phyloP scores from a whole-genome alignment of 1,140 invertebrate genomes.

The Drosophila albomicans region DNA sequence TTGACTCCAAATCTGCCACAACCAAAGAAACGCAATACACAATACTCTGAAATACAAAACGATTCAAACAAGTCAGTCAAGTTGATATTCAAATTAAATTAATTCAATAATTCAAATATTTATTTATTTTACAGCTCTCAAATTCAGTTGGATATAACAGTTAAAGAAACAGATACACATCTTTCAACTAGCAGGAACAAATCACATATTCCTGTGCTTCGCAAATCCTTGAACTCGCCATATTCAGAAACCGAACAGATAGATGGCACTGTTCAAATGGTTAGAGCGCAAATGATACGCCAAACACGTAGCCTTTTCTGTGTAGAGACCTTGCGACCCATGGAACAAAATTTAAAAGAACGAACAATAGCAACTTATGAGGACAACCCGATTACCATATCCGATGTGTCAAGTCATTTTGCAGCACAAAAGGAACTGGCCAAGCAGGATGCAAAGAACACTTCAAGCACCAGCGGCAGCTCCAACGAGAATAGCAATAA shows the following conservation, averaged over 20 bases:
- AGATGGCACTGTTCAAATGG: conserved; percentile 42
- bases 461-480: conserved; percentile 22
- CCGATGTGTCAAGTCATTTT: conserved; percentile 63
- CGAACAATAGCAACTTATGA: conserved; percentile 18
- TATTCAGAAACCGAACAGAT: conserved; percentile 22
- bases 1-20: conserved; percentile 67
- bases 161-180: not conserved
- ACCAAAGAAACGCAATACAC: conserved; percentile 52
- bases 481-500: conserved; percentile 50
- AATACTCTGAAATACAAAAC: conserved; percentile 1
- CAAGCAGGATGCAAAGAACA: conserved; percentile 22
- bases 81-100: not conserved
- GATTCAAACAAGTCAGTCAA: conserved; percentile 14
- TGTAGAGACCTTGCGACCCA: not conserved
- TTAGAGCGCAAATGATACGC: conserved; percentile 29
- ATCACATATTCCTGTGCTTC: conserved; percentile 28
- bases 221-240: conserved; percentile 11
- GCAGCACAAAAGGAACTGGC: conserved; percentile 19
- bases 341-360: conserved; percentile 15
- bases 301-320: conserved; percentile 15
- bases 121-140: conserved; percentile 1
- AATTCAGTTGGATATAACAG: not conserved
- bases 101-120: not conserved
- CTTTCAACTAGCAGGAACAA: not conserved
- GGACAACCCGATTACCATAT: conserved; percentile 62